phyloP scores from a whole-genome alignment of 1,140 invertebrate genomes.

The Akabosia matsudoensis region DNA sequence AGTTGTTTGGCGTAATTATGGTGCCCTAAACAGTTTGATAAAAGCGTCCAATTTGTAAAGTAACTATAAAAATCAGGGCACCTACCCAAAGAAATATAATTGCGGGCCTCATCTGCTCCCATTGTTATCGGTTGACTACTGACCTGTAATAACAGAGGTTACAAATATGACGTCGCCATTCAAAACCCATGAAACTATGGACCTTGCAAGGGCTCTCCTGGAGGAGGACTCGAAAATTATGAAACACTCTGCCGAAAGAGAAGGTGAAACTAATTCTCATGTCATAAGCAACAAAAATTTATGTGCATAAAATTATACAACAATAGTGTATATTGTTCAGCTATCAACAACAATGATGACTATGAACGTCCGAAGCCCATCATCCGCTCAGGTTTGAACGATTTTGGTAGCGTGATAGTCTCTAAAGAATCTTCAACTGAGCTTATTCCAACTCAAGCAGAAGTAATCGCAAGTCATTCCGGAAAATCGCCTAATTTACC shows the following conservation, averaged over 20 bases:
- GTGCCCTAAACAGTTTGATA: too few species aligned
- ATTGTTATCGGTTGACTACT: too few species aligned
- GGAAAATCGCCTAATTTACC: too few species aligned
- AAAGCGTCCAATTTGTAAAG: too few species aligned
- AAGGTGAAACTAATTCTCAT: background rate
- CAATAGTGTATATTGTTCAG: background rate
- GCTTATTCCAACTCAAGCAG: slow-evolving; percentile 1
- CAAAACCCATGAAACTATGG: slow-evolving; percentile 12
- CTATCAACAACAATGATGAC: background rate
- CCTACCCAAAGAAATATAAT: too few species aligned
- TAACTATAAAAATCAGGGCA: too few species aligned
- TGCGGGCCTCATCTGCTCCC: too few species aligned
- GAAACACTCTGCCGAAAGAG: background rate
- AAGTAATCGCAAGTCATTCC: background rate
- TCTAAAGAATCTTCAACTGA: background rate
- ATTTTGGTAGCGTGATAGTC: background rate
- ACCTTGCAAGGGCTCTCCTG: background rate
- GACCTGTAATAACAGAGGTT: too few species aligned
- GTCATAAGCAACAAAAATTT: background rate
- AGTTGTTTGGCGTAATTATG: too few species aligned
- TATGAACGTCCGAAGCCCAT: background rate
- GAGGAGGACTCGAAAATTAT: background rate
- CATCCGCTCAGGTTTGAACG: background rate
- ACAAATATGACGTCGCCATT: background rate
- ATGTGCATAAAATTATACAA: background rate